Percentiles rank a stretch among this genome's conserved stretches.
Evolutionary conservation across 2,888 invertebrate genomes (phyloP).

Genomic region (Lysandra coridon): DNA sequence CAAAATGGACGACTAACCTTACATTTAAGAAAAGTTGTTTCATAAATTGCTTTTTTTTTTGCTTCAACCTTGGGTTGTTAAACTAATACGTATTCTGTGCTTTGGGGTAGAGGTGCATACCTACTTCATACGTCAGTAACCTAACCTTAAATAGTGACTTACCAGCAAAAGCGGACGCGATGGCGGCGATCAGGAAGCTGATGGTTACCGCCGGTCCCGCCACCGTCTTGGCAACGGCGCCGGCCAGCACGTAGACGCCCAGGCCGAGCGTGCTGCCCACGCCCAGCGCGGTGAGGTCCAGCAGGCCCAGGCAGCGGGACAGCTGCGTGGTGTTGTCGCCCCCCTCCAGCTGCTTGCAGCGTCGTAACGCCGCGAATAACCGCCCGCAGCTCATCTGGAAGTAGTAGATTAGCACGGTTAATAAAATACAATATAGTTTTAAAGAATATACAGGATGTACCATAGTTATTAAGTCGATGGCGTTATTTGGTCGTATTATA

Average conservation of each 20-base stretch:
- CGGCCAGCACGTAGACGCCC: constrained; percentile 96
- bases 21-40: not conserved
- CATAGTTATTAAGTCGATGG: too few species aligned
- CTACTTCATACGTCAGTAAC: not conserved
- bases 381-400: constrained; percentile 65
- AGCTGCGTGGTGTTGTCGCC: constrained; percentile 62
- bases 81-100: too few species aligned
- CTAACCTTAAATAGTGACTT: constrained; percentile 42
- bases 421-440: not conserved
- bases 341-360: constrained; percentile 73
- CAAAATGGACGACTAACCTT: too few species aligned
- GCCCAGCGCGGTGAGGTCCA: constrained; percentile 93
- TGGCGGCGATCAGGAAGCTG: constrained; percentile 94
- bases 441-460: too few species aligned
- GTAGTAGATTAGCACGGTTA: not conserved
- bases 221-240: constrained; percentile 90
- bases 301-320: constrained; percentile 86
- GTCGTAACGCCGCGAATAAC: constrained; percentile 59
- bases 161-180: constrained; percentile 96
- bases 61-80: too few species aligned
- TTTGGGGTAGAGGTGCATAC: too few species aligned
- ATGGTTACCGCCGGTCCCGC: constrained; percentile 96
- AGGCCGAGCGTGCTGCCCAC: constrained; percentile 94
- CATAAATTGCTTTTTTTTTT: constrained; percentile 32
- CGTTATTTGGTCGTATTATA: too few species aligned